Conservation (phyloP, 2,888 invertebrate genomes). For the Synergus gifuensis region DNA sequence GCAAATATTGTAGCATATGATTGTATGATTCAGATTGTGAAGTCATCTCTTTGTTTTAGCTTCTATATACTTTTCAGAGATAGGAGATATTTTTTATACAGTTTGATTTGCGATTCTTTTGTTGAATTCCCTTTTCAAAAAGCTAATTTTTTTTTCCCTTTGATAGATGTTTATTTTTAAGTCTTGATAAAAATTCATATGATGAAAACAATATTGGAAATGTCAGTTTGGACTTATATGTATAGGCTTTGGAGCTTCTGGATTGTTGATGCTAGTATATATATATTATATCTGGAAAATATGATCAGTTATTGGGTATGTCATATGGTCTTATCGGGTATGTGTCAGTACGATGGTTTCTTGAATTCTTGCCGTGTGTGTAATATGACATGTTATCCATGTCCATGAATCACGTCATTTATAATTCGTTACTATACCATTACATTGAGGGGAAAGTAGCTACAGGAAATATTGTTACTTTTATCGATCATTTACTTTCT, state of each 20-base stretch:
- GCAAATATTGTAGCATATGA: conserved; percentile 2
- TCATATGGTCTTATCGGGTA: conserved; percentile 32
- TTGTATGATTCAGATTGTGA: not conserved
- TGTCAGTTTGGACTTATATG: not conserved
- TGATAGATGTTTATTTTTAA: not conserved
- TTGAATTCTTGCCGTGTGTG: not conserved
- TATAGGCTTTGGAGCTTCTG: not conserved
- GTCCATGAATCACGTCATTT: conserved; percentile 27
- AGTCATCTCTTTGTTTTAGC: not conserved
- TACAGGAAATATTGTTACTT: conserved; percentile 15
- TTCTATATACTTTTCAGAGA: not conserved
- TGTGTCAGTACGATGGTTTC: conserved; percentile 19
- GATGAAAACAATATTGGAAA: conserved; percentile 9
- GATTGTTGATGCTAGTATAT: conserved; percentile 29
- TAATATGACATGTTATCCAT: conserved; percentile 20
- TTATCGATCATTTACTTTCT: conserved; percentile 14
- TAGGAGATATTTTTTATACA: too few species aligned
- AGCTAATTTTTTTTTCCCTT: too few species aligned
- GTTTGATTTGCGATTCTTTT: too few species aligned
- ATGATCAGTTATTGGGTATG: conserved; percentile 25
- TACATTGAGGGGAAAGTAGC: conserved; percentile 24
- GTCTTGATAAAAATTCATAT: not conserved
- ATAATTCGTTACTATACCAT: conserved; percentile 21
- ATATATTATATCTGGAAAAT: not conserved
- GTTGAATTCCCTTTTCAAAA: too few species aligned